Conservation (phyloP, 2,113 vertebrate species). For the Dicerorhinus sumatrensis region DNA sequence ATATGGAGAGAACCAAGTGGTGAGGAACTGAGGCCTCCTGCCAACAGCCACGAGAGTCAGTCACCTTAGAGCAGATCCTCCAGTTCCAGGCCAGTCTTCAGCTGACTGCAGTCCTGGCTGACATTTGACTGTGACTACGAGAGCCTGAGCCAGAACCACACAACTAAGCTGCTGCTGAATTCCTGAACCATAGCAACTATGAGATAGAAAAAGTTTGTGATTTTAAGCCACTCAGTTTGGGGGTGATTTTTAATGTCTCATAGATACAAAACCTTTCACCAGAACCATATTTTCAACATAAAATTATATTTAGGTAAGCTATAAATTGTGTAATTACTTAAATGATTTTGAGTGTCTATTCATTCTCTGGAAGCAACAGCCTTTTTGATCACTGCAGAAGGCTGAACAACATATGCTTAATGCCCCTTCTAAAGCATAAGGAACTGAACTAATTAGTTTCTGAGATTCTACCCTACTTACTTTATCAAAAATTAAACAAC, state of each 20-base stretch:
- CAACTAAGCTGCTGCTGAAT: neutral
- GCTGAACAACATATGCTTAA: neutral
- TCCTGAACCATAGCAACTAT: neutral
- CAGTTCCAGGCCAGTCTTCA: neutral
- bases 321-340: neutral
- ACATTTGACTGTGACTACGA: neutral
- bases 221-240: neutral
- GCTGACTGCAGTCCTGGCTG: neutral
- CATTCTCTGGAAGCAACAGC: slow-evolving; percentile 18
- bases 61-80: neutral
- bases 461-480: slow-evolving; percentile 48
- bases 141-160: neutral
- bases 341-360: neutral
- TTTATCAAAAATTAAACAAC: slow-evolving; percentile 53
- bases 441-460: slow-evolving; percentile 36
- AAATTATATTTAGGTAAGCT: slow-evolving; percentile 41
- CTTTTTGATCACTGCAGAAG: slow-evolving; percentile 4
- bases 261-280: neutral
- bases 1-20: neutral
- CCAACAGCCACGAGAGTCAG: neutral
- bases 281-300: slow-evolving; percentile 31
- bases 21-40: neutral
- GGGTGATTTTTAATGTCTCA: neutral
- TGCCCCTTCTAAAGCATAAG: slow-evolving; percentile 30
- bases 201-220: neutral